Conservation (phyloP, 1,140 invertebrate species). For the Ceratitis capitata region DNA sequence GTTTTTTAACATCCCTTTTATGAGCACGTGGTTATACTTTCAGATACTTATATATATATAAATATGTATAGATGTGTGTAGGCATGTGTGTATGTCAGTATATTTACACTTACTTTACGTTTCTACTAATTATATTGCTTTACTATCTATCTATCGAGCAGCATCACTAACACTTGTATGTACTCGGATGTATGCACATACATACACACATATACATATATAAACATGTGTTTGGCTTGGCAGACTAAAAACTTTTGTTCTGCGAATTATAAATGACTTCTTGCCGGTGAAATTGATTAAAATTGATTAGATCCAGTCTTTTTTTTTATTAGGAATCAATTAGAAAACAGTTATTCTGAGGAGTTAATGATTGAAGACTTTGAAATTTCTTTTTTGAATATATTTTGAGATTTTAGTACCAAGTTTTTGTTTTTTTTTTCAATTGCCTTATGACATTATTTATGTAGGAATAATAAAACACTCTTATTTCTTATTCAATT, state of each 20-base stretch:
- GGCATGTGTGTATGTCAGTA: background rate
- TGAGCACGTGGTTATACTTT: background rate
- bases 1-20: background rate
- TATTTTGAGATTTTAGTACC: no score
- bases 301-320: slow-evolving; percentile 54
- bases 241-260: slow-evolving; percentile 13
- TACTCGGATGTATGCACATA: background rate
- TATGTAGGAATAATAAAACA: no score
- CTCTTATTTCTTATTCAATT: no score
- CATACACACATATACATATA: background rate
- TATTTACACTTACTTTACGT: no score
- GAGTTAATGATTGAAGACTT: no score
- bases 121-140: no score
- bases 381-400: no score
- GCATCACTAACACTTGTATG: background rate
- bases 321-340: slow-evolving; percentile 10
- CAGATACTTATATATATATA: background rate
- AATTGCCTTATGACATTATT: no score
- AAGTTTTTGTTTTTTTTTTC: no score
- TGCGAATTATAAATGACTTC: slow-evolving; percentile 44
- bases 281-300: slow-evolving; percentile 41
- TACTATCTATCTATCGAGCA: no score
- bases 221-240: background rate
- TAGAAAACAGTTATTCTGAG: background rate
- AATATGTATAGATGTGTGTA: background rate